Conservation (phyloP, 2,888 invertebrate species). For the Eustalomyia histrio region DNA sequence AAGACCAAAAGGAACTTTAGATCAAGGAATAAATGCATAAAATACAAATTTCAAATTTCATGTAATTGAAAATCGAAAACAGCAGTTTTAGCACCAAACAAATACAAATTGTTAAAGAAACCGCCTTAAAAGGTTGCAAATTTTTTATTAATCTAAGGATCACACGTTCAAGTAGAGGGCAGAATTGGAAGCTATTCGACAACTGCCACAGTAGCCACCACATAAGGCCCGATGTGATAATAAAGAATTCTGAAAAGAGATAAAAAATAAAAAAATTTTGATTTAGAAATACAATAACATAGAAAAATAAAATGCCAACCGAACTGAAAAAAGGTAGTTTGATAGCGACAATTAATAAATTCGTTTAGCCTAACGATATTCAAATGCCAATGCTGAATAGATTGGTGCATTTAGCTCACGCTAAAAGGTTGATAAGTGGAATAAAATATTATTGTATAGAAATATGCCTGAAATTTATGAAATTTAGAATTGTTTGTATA, state of each 20-base stretch:
- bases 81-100: conserved; percentile 67
- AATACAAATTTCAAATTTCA: conserved; percentile 61
- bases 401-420: too few relatives aligned
- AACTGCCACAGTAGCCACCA: conserved; percentile 87
- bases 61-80: conserved; percentile 37
- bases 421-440: too few relatives aligned
- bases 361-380: too few relatives aligned
- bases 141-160: conserved; percentile 72
- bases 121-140: conserved; percentile 21
- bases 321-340: too few relatives aligned
- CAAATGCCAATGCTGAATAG: too few relatives aligned
- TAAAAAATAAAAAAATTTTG: conserved; percentile 67
- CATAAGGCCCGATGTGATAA: conserved; percentile 84
- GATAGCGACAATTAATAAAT: too few relatives aligned
- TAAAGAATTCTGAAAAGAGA: conserved; percentile 80
- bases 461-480: too few relatives aligned
- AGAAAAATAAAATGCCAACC: too few relatives aligned
- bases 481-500: too few relatives aligned
- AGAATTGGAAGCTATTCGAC: conserved; percentile 78
- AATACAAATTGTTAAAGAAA: conserved; percentile 60
- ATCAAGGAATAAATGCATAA: conserved; percentile 67
- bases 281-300: too few relatives aligned
- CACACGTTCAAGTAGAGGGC: conserved; percentile 80
- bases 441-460: too few relatives aligned
- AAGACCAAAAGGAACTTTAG: conserved; percentile 57